Evolutionary conservation across 2,888 invertebrate species (phyloP), one percentile per base, ranked within the genome.

Genomic region (Gymnoscelis rufifasciata): DNA sequence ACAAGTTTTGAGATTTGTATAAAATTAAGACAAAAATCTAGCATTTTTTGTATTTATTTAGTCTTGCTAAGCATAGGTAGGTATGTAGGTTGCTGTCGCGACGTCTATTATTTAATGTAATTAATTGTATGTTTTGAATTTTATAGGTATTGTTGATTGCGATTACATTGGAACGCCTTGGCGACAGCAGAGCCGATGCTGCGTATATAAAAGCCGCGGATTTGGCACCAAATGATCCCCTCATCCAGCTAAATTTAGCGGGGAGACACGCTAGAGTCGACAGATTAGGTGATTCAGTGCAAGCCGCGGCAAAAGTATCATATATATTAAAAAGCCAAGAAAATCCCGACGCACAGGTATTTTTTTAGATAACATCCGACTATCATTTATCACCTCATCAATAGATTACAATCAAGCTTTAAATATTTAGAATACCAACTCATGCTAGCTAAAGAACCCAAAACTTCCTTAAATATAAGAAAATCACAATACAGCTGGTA

Each of bases 71-170:
- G n/a, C n/a, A n/a, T n/a, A n/a, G n/a, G n/a, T n/a, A n/a, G n/a
- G n/a, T n/a, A n/a, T n/a, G n/a, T n/a, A n/a, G n/a, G n/a, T n/a
- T n/a, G n/a, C n/a, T n/a, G n/a, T n/a, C n/a, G n/a, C n/a, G n/a
- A n/a, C n/a, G n/a, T n/a, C n/a, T n/a, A n/a, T n/a, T n/a, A n/a
- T n/a, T n/a, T n/a, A n/a, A n/a, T n/a, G n/a, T n/a, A n/a, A n/a
- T n/a, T n/a, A n/a, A n/a, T n/a, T n/a, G n/a, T n/a, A n/a, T n/a
- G n/a, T n/a, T 7, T 26, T 26, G 7, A 3, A 10, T 15, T 35
- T 35, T 35, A 19, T 54, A 88, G 87, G 78, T 88, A 0, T 64
- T 88, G 0, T 64, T 88, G 7, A 79, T 88, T 61, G 86, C 71
- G 8, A 74, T 87, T 45, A 75, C 83, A 0, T 53, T 88, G 23